A percentile compares a stretch with the other conserved stretches of the same genome.
These are phyloP conservation scores for Vipera latastei DNA, from an alignment of 2,797 vertebrate genomes.

Conservation along the genomic window DNA sequence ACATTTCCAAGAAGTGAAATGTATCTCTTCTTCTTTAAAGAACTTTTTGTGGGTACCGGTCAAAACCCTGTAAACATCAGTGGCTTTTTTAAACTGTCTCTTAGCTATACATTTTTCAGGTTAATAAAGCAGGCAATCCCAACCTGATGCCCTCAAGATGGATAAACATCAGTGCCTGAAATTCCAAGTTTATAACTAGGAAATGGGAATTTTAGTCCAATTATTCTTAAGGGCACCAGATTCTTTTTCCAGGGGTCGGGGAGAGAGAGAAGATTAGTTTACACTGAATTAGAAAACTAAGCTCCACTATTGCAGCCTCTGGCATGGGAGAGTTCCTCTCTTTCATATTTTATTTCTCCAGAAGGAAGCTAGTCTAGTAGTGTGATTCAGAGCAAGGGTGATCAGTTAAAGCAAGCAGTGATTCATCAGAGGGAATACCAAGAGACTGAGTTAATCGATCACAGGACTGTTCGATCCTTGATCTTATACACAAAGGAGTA, in stretches of 20 bases:
- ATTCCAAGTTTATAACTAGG: background rate
- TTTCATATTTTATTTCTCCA: background rate
- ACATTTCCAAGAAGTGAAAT: background rate
- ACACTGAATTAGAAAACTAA: background rate
- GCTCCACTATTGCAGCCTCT: background rate
- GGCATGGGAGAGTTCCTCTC: background rate
- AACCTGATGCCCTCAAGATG: background rate
- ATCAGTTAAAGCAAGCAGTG: slow-evolving; percentile 20
- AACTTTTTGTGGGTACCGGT: background rate
- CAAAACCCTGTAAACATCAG: background rate
- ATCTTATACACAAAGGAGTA: background rate
- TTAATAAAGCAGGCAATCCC: background rate
- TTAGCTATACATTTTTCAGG: background rate
- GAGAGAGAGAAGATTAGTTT: background rate
- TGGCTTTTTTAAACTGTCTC: background rate
- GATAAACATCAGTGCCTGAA: background rate
- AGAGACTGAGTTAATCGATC: slow-evolving; percentile 16
- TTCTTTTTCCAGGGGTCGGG: background rate
- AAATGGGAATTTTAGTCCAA: background rate
- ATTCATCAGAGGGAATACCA: slow-evolving; percentile 19
- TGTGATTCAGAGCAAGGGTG: background rate
- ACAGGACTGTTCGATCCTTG: slow-evolving; percentile 3
- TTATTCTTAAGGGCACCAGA: background rate
- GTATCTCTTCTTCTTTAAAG: background rate
- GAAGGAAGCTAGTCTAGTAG: background rate